Base-by-base conservation (phyloP, 2,888 invertebrate genomes). In the Xylocampa areola region DNA sequence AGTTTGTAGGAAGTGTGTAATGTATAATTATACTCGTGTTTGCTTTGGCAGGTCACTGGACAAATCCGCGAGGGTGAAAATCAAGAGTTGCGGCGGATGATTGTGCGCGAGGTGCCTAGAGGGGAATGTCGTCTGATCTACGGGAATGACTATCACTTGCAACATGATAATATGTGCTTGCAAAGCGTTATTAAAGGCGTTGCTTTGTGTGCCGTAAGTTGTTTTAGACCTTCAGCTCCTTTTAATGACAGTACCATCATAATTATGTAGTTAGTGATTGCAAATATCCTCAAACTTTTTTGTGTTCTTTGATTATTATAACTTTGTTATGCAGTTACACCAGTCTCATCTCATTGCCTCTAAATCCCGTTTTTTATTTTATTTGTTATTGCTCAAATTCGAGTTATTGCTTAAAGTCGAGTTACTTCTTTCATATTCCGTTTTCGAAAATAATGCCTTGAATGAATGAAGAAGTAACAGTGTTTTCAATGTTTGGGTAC, bases 21-120 rank as follows among this genome's bases (percentile, higher is more conserved):
- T 40, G n/a, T 58, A 50, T 36, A 30, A n/a, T 33, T 16, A 19
- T 27, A n/a, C 11, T 44, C n/a, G 37, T 10, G 16, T 23, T 33
- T 23, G 30, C 11, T 53, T 55, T 66, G 40, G 4, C 77, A 94
- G 94, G 78, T 86, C 33, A 86, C 89, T 4, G 93, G 93, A 0
- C 91, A 91, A 63, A 92, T 94, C 25, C 86, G 91, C 0, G 91
- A 92, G 55, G 93, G 93, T 0, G 85, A 87, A 58, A 90, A 92
- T 76, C 93, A 94, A 69, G 93, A 94, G 70, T 80, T 93, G 1
- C 72, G 93, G 4, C 84, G 94, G 1, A 94, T 94, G 94, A 89
- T 94, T 21, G 92, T 89, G 1, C 78, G 79, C 0, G 89, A 89
- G 44, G 73, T 89, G 0, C 64, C 84, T 0, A 82, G 88, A 2